These are phyloP conservation scores for Carapus acus DNA, from an alignment of 2,797 vertebrate genomes.

Conservation along the genomic window DNA sequence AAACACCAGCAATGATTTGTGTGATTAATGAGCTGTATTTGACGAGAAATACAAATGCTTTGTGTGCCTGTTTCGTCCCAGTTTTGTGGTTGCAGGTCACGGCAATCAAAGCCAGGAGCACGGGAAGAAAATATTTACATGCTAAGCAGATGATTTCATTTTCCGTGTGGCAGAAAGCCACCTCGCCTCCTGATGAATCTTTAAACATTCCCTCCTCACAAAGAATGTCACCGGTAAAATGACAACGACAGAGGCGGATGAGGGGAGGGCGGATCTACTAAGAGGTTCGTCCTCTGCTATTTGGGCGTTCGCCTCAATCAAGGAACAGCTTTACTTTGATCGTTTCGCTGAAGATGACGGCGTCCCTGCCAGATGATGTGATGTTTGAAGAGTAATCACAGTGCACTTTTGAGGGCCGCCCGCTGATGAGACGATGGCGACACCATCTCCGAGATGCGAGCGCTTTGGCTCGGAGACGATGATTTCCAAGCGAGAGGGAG, in stretches of 20 bases:
- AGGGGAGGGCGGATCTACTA: too few species aligned
- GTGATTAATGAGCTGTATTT: not conserved
- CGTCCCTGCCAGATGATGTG: conserved; percentile 15
- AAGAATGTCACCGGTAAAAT: not conserved
- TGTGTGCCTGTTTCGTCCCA: conserved; percentile 3
- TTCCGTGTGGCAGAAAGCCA: conserved; percentile 20
- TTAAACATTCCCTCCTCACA: conserved; percentile 10
- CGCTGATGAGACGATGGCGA: conserved; percentile 47
- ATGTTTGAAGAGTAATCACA: conserved; percentile 53
- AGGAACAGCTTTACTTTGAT: conserved; percentile 56
- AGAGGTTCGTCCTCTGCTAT: conserved; percentile 34
- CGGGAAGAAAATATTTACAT: conserved; percentile 21
- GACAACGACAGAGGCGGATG: conserved; percentile 5
- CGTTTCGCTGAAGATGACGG: conserved; percentile 27
- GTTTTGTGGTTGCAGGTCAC: conserved; percentile 12
- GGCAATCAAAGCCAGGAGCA: conserved; percentile 6
- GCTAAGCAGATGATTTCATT: conserved; percentile 20
- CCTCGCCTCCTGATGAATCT: conserved; percentile 9
- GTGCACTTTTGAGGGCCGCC: conserved; percentile 48
- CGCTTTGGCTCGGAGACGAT: conserved; percentile 20
- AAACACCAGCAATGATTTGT: not conserved
- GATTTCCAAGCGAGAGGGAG: conserved; percentile 23
- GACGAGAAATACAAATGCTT: conserved; percentile 5
- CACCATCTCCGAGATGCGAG: conserved; percentile 35
- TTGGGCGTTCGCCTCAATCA: conserved; percentile 51